These are phyloP conservation scores for Columba janthina DNA, from an alignment of 2,113 vertebrate genomes.

Conservation along the genomic window DNA sequence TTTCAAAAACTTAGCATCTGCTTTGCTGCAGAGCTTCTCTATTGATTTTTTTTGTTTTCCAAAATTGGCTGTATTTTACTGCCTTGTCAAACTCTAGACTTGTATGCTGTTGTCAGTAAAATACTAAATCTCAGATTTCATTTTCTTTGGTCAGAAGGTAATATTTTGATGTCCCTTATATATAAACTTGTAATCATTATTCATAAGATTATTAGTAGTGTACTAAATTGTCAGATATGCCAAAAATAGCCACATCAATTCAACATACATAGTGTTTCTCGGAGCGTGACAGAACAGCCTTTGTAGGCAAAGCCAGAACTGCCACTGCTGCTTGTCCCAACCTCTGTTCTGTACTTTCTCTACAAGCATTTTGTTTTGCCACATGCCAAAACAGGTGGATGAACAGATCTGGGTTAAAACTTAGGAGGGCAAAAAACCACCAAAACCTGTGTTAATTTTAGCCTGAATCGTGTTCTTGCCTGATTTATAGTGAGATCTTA, in stretches of 20 bases:
- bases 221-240: not conserved
- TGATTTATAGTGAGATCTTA: not conserved
- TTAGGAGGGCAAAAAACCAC: not conserved
- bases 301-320: not conserved
- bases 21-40: not conserved
- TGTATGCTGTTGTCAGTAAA: not conserved
- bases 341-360: not conserved
- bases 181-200: not conserved
- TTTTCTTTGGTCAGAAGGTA: not conserved
- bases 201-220: not conserved
- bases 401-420: not conserved
- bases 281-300: not conserved
- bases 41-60: not conserved
- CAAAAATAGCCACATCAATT: not conserved
- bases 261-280: not conserved
- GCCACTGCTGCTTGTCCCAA: not conserved
- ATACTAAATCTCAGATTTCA: not conserved
- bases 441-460: not conserved
- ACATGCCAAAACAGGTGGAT: rapidly evolving
- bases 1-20: not conserved
- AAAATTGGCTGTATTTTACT: not conserved
- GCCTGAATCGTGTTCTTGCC: not conserved
- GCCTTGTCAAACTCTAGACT: not conserved
- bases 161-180: not conserved
- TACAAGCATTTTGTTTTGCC: not conserved